Evolutionary conservation across 1,140 invertebrate species (phyloP).

Genomic region (Idris sp.): DNA sequence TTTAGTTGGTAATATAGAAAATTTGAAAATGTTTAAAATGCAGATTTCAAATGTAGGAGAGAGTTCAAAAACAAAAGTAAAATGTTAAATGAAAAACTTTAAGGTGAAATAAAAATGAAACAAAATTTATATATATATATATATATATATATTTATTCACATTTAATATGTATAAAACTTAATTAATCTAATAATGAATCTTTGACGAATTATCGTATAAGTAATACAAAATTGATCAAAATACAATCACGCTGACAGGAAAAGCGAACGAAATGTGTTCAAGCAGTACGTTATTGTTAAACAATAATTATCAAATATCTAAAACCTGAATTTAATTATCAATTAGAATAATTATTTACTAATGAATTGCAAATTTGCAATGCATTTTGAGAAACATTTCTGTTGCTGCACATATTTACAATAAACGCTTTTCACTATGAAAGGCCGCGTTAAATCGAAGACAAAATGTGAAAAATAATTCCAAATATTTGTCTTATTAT

Average conservation of each 20-base stretch:
- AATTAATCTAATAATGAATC: slow-evolving; percentile 58
- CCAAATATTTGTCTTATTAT: slow-evolving; percentile 17
- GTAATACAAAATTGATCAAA: slow-evolving; percentile 46
- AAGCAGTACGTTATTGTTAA: too few species aligned
- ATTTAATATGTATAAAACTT: slow-evolving; percentile 68
- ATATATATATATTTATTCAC: slow-evolving; percentile 62
- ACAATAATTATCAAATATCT: too few species aligned
- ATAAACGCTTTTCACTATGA: background rate
- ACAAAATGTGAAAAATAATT: slow-evolving; percentile 34
- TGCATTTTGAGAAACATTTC: slow-evolving; percentile 18
- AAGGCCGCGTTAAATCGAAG: slow-evolving; percentile 22
- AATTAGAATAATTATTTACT: too few species aligned
- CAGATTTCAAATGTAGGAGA: too few species aligned
- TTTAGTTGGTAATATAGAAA: too few species aligned
- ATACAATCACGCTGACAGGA: slow-evolving; percentile 38
- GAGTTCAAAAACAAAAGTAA: too few species aligned
- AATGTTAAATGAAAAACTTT: too few species aligned
- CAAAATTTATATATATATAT: too few species aligned
- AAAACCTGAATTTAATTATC: too few species aligned
- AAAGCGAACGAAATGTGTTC: slow-evolving; percentile 29
- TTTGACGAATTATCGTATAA: slow-evolving; percentile 31
- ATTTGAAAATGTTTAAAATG: too few species aligned
- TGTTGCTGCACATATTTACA: slow-evolving; percentile 20
- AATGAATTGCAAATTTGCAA: background rate
- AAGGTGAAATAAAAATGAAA: too few species aligned